phyloP scores from a whole-genome alignment of 2,888 invertebrate species.

The Panzeria rudis region DNA sequence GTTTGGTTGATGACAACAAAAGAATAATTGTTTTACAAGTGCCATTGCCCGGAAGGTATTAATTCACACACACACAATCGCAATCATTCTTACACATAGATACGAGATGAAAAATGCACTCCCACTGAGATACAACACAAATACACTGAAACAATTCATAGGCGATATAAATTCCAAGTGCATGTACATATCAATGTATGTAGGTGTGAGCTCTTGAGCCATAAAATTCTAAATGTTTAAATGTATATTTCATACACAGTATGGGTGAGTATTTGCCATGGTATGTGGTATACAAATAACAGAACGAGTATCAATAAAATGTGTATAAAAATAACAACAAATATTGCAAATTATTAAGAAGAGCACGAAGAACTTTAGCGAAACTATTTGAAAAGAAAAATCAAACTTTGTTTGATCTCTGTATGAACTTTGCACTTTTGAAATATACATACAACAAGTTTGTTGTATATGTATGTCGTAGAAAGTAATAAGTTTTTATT shows the following conservation, averaged over 20 bases:
- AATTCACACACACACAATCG: constrained; percentile 1
- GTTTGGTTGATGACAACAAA: constrained; percentile 61
- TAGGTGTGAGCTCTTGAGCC: background rate
- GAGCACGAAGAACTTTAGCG: background rate
- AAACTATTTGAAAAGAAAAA: background rate
- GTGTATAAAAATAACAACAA: constrained; percentile 2
- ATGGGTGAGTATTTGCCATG: background rate
- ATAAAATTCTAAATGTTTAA: background rate
- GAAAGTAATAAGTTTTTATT: background rate
- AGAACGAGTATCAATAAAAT: background rate
- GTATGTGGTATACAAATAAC: background rate
- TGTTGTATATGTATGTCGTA: background rate
- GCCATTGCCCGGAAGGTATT: constrained; percentile 56
- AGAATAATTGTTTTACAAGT: constrained; percentile 66
- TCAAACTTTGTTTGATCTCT: constrained; percentile 53
- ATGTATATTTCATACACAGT: background rate
- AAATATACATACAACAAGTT: background rate
- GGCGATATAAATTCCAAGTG: background rate
- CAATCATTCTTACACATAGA: background rate
- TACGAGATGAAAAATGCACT: background rate
- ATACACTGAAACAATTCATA: background rate
- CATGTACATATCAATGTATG: background rate
- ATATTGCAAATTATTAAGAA: background rate
- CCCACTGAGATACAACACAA: background rate
- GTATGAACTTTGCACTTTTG: constrained; percentile 56